These are phyloP conservation scores for Conopomorpha cramerella DNA, from an alignment of 1,140 invertebrate genomes.

Conservation along the genomic window DNA sequence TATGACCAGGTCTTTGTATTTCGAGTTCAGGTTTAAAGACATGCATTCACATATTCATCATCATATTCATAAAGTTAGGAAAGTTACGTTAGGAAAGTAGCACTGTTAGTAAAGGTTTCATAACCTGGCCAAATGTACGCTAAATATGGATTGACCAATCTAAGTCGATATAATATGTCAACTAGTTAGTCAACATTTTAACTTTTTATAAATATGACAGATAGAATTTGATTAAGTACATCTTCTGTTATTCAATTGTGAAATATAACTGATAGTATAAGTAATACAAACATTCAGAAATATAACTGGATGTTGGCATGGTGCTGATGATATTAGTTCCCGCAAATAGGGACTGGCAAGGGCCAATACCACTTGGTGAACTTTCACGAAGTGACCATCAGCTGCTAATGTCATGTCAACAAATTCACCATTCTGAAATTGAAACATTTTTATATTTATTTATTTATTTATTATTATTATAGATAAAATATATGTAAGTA, in stretches of 20 bases:
- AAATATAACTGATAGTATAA: background rate
- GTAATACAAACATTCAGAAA: slow-evolving; percentile 47
- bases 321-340: slow-evolving; percentile 74
- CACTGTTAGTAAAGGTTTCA: background rate
- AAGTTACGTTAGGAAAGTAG: background rate
- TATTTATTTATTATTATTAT: too few species aligned
- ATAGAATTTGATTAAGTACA: too few species aligned
- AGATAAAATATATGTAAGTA: too few species aligned
- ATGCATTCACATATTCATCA: background rate
- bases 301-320: slow-evolving; percentile 80
- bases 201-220: background rate
- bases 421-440: slow-evolving; percentile 71
- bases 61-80: background rate
- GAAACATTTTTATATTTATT: too few species aligned
- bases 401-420: slow-evolving; percentile 81
- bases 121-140: too few species aligned
- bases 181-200: background rate
- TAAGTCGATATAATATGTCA: too few species aligned
- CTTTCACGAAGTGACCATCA: slow-evolving; percentile 74
- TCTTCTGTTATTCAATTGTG: too few species aligned
- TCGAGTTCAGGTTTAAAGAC: too few species aligned
- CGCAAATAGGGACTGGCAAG: slow-evolving; percentile 78
- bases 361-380: slow-evolving; percentile 76
- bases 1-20: too few species aligned
- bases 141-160: too few species aligned